A percentile compares a stretch with the other conserved stretches of the same genome.
phyloP scores from a whole-genome alignment of 2,888 invertebrate species.

The Pristionchus fissidentatus region DNA sequence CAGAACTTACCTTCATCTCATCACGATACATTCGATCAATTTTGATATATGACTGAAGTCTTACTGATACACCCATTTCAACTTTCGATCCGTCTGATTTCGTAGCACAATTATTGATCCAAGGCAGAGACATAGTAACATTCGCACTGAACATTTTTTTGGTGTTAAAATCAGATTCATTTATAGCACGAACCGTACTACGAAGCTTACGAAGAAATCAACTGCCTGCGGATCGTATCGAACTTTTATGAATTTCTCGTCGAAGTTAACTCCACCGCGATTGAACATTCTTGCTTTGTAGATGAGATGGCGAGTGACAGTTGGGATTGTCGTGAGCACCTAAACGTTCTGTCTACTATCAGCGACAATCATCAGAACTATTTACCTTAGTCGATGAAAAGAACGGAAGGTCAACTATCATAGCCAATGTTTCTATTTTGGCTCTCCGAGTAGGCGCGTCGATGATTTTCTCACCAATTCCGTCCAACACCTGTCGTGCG shows the following conservation, averaged over 20 bases:
- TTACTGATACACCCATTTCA: neutral
- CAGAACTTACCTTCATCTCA: neutral
- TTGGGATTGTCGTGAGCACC: neutral
- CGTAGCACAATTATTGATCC: neutral
- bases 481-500: neutral
- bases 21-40: neutral
- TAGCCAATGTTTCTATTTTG: neutral
- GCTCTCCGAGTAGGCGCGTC: neutral
- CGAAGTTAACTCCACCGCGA: neutral
- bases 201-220: neutral
- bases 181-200: neutral
- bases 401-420: neutral
- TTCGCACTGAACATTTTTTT: neutral
- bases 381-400: neutral
- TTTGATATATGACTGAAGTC: neutral
- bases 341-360: neutral
- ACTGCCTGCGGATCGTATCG: neutral
- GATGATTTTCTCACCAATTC: neutral
- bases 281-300: neutral
- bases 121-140: neutral
- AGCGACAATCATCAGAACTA: neutral
- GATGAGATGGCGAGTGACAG: neutral
- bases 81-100: neutral
- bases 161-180: neutral
- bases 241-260: neutral